These are phyloP conservation scores for Propsilocerus akamusi DNA, from an alignment of 1,140 invertebrate species.

Conservation along the genomic window DNA sequence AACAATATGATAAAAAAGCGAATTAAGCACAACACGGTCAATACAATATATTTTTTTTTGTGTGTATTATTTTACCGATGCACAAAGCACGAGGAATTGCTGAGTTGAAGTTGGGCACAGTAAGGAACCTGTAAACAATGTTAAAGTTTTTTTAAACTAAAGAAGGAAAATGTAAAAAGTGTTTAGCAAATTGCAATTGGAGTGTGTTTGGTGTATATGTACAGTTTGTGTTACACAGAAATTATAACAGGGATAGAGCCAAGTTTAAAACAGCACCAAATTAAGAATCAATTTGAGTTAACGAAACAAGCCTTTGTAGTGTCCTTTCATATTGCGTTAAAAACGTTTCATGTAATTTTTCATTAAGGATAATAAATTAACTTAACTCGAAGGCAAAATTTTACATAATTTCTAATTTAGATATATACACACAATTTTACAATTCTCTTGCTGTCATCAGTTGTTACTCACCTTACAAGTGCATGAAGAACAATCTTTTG, in stretches of 20 bases:
- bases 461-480: slow-evolving; percentile 50
- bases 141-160: too few relatives aligned
- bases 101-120: slow-evolving; percentile 68
- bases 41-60: too few relatives aligned
- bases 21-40: too few relatives aligned
- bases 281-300: background rate
- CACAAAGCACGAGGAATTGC: slow-evolving; percentile 80
- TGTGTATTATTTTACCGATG: slow-evolving; percentile 61
- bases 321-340: too few relatives aligned
- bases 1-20: too few relatives aligned
- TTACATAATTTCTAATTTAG: too few relatives aligned
- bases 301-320: background rate
- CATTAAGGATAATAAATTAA: background rate
- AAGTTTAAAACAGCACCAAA: background rate
- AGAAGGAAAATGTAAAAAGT: too few relatives aligned
- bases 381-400: background rate
- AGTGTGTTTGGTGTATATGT: background rate
- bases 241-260: background rate
- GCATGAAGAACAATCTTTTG: slow-evolving; percentile 24
- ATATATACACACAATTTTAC: too few relatives aligned
- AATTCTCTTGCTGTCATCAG: too few relatives aligned
- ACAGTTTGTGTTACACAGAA: background rate
- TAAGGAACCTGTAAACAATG: slow-evolving; percentile 51
- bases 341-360: background rate
- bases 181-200: background rate